Base-by-base conservation (phyloP, 1,140 invertebrate species). In the Cydia splendana region DNA sequence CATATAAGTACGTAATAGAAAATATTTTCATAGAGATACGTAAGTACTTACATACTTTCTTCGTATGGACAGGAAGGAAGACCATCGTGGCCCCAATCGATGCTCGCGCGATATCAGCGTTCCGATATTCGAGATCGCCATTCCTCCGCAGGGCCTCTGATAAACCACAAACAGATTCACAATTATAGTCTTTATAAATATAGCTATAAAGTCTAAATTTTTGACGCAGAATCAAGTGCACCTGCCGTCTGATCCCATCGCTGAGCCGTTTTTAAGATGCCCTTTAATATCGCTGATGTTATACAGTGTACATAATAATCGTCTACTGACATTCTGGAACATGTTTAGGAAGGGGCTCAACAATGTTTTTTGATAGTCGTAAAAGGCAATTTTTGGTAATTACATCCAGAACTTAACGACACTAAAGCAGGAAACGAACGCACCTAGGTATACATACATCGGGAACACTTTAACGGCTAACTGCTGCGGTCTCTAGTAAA, bases 171-270 rank as follows among this genome's bases (percentile, higher is more conserved):
- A 20, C 18, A 74, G 2, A 15, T 74, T n/a, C n/a, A 15, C 67
- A n/a, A 71, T 9, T 71, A 42, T 12, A 71, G 34, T 42, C 67
- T 9, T 38, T 71, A 18, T 7, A 42, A 42, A n/a, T 10, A 9
- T 18, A n/a, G 7, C 2, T 38, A 71, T 38, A 71, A 38, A 18
- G 34, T 3, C 2, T 18, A 42, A 13, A 42, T 71, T 18, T 18
- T n/a, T 13, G 38, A n/a, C 34, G 24, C 57, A 7, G 18, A 84
- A 85, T 85, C 85, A 82, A 76, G 74, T 82, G 83, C 85, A 84
- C 81, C 84, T 83, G 84, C 83, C 78, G 71, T 77, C 65, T 76
- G 57, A 48, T 71, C 34, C 67, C 34, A 71, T 71, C 67, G 67
- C 38, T 74, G 73, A 51, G 73, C n/a, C 48, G 73, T 74, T 51